A percentile compares a stretch with the other conserved stretches of the same genome.
Conservation (phyloP, 2,888 invertebrate species). For the Sphaeridia pumilis region DNA sequence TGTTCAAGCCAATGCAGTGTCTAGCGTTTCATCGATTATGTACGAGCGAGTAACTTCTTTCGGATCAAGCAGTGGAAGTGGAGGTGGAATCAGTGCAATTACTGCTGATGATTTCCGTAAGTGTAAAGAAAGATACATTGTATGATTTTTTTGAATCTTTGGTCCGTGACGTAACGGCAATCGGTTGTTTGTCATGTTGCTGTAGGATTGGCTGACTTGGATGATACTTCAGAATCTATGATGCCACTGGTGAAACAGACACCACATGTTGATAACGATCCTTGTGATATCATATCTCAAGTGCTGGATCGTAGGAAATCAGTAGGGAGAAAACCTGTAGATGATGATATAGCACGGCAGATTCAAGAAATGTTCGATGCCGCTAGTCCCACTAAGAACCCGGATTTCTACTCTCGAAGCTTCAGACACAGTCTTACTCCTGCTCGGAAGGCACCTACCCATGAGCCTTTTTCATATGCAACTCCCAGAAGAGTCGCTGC, state of each 20-base stretch:
- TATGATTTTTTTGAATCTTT: no score
- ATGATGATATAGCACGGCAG: conserved; percentile 9
- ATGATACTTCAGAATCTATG: conserved; percentile 6
- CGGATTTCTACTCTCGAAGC: background rate
- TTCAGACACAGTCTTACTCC: conserved; percentile 1
- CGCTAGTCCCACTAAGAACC: conserved; percentile 13
- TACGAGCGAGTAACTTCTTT: no score
- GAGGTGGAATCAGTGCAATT: no score
- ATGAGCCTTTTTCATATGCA: conserved; percentile 4
- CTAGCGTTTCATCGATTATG: no score
- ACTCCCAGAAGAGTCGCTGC: conserved; percentile 1
- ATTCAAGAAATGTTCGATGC: conserved; percentile 16
- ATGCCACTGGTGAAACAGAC: background rate
- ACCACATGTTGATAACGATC: background rate
- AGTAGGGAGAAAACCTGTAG: background rate
- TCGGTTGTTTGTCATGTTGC: no score
- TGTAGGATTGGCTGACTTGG: conserved; percentile 5
- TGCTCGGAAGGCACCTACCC: background rate
- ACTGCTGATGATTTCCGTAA: no score
- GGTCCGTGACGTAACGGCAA: no score
- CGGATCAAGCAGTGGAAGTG: no score
- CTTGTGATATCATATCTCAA: conserved; percentile 6
- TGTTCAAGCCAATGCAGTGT: no score
- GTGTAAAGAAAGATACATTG: no score
- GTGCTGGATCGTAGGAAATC: conserved; percentile 3